phyloP scores from a whole-genome alignment of 2,888 invertebrate genomes.

The Nomada lathburiana region DNA sequence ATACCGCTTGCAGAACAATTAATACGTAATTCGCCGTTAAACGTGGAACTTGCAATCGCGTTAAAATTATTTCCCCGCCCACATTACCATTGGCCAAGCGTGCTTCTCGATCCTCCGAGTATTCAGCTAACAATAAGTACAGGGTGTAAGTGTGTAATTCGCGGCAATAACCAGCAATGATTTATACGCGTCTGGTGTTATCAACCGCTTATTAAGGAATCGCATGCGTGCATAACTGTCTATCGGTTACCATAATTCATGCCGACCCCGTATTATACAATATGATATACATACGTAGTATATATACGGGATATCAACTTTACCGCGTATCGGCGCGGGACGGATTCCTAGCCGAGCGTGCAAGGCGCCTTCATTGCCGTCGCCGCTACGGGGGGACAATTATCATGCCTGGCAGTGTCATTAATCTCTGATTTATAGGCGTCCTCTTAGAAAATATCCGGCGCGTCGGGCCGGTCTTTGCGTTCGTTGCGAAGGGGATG shows the following conservation, averaged over 20 bases:
- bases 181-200: slow-evolving; percentile 49
- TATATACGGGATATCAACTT: slow-evolving; percentile 18
- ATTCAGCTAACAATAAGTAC: slow-evolving; percentile 10
- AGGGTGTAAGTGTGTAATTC: slow-evolving; percentile 10
- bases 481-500: slow-evolving; percentile 24
- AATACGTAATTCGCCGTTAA: neutral
- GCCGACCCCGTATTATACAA: slow-evolving; percentile 37
- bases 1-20: too few relatives aligned
- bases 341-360: neutral
- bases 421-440: slow-evolving; percentile 49
- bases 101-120: slow-evolving; percentile 35
- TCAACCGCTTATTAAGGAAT: slow-evolving; percentile 55
- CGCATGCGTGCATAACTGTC: slow-evolving; percentile 45
- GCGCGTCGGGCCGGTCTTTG: neutral
- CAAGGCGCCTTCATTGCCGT: neutral
- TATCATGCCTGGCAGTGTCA: slow-evolving; percentile 20
- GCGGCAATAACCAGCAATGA: slow-evolving; percentile 46
- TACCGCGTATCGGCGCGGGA: slow-evolving; percentile 35
- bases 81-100: neutral
- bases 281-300: slow-evolving; percentile 2
- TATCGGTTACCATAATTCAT: slow-evolving; percentile 51
- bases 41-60: too few relatives aligned
- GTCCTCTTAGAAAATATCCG: slow-evolving; percentile 8
- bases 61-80: neutral
- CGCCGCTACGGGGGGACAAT: slow-evolving; percentile 28